Conservation (phyloP, 2,888 invertebrate species). For the Brachynemurus nebulosus region DNA sequence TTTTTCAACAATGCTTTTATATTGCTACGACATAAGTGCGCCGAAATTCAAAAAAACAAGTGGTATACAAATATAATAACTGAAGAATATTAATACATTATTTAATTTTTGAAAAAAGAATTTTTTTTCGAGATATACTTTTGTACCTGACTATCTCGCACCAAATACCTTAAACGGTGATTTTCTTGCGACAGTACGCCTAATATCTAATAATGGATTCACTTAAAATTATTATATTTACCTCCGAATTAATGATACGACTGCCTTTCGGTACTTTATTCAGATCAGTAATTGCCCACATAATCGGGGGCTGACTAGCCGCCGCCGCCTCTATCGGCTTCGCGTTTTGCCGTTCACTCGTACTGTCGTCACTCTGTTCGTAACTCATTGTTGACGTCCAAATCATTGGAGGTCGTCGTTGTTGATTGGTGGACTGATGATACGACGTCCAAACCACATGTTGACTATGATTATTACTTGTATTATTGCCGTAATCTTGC, state of each 20-base stretch:
- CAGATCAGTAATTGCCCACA: slow-evolving; percentile 83
- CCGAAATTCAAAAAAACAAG: too few species aligned
- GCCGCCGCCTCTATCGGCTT: neutral
- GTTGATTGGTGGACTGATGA: neutral
- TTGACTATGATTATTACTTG: neutral
- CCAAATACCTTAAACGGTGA: too few species aligned
- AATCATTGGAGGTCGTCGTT: neutral
- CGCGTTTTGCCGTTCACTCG: neutral
- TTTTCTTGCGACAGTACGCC: too few species aligned
- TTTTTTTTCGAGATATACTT: too few species aligned
- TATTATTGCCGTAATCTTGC: slow-evolving; percentile 1
- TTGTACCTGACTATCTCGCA: too few species aligned
- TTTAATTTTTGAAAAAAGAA: too few species aligned
- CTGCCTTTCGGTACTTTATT: slow-evolving; percentile 76
- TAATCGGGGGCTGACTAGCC: slow-evolving; percentile 30
- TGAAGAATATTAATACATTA: too few species aligned
- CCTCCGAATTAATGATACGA: slow-evolving; percentile 75
- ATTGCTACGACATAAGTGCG: too few species aligned
- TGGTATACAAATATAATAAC: too few species aligned
- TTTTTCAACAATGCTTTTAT: too few species aligned
- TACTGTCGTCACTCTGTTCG: neutral
- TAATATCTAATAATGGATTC: too few species aligned
- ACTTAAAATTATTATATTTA: slow-evolving; percentile 23
- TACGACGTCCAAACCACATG: slow-evolving; percentile 1
- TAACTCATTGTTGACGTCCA: neutral